phyloP scores from a whole-genome alignment of 53 echinoderm and acorn worm genomes.

The Patiria pectinifera region DNA sequence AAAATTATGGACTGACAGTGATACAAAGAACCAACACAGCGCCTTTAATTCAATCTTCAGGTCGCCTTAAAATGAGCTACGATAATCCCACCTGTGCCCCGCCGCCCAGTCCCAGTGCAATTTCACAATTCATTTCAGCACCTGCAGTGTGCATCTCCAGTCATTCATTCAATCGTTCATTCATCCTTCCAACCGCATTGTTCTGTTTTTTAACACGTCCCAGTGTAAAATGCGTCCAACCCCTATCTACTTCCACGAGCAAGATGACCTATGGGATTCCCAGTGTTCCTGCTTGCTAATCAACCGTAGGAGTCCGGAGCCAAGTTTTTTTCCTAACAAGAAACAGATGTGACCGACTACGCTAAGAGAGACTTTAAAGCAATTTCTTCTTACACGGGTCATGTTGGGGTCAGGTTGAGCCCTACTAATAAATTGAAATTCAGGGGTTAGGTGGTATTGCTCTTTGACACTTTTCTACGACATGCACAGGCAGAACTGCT shows the following conservation, averaged over 20 bases:
- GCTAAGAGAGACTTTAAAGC: not conserved
- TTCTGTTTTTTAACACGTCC: not conserved
- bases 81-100: not conserved
- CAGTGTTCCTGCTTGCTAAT: slow-evolving; percentile 47
- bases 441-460: not conserved
- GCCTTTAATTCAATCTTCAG: not conserved
- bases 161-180: not conserved
- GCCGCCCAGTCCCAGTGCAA: not conserved
- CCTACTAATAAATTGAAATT: slow-evolving; percentile 30
- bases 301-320: slow-evolving; percentile 42
- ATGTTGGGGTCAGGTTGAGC: slow-evolving; percentile 3
- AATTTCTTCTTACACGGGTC: slow-evolving; percentile 23
- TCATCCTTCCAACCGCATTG: not conserved
- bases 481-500: not conserved
- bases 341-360: slow-evolving; percentile 32
- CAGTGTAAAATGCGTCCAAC: not conserved
- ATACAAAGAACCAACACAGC: no score
- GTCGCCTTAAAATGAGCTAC: not conserved
- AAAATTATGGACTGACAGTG: no score
- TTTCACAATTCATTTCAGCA: slow-evolving; percentile 1
- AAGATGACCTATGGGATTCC: slow-evolving; percentile 2
- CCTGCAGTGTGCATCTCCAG: not conserved
- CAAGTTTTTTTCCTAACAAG: slow-evolving; percentile 41
- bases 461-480: not conserved
- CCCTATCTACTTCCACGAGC: not conserved